Base-by-base conservation (phyloP, 1,140 invertebrate genomes). In the Cryptotermes secundus region DNA sequence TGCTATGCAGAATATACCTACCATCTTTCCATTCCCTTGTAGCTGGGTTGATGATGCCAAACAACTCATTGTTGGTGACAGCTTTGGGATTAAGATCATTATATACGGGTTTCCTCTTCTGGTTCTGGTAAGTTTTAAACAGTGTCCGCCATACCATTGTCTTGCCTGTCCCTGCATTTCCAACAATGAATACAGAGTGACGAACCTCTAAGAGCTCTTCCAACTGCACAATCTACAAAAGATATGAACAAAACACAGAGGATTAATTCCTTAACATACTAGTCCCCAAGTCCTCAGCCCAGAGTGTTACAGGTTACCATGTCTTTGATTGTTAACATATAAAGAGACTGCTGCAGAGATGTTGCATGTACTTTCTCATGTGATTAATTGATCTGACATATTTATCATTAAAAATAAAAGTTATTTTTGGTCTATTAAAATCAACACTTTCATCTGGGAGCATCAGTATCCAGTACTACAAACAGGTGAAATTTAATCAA, bases 21-120 rank as follows among this genome's bases (percentile, higher is more conserved):
- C 97, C 97, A 90, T 99, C 97, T 89, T 97, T 98, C 97, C 98
- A 99, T 91, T 99, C 98, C 87, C 97, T 92, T 0, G 98, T 99
- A 0, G 96, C 91, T 24, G 97, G 96, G 91, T 99, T 99, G 83
- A 99, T 98, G 80, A 98, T 94, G 22, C 98, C 98, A 90, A 98
- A 99, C 34, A 99, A 91, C 89, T 99, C 98, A 88, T 99, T 97
- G 87, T 97, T 99, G 0, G 97, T 98, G 10, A 99, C 96, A 45
- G 97, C 97, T 91, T 98, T 98, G 3, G 98, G 98, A 89, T 99
- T 97, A 10, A 99, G 90, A 89, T 99, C 97, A 88, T 96, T 95
- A 85, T 95, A 97, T 72, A 93, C 91, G 1, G 98, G 97, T 88
- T 96, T 97, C 83, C 92, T 88, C 88, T 96, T 96, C 87, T 92